A percentile compares a stretch with the other conserved stretches of the same genome.
phyloP scores from a whole-genome alignment of 2,113 vertebrate genomes.

The Sphyrna mokarran region DNA sequence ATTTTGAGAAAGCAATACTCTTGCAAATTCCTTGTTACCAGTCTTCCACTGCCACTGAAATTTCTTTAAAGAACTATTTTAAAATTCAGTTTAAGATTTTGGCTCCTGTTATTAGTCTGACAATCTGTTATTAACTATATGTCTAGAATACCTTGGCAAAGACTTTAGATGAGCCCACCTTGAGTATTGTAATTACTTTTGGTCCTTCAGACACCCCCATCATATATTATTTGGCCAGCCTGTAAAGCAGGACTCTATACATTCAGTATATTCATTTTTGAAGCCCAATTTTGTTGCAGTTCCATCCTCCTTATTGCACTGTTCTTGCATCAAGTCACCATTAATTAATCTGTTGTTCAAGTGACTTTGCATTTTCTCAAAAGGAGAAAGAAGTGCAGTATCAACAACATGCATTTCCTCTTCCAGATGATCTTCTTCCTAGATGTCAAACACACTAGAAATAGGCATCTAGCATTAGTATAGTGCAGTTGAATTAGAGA shows the following conservation, averaged over 20 bases:
- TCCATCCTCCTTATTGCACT: not conserved
- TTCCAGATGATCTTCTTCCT: not conserved
- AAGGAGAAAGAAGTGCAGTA: not conserved
- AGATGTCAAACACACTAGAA: not conserved
- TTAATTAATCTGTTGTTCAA: constrained; percentile 20
- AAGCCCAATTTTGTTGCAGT: not conserved
- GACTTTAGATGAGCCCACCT: not conserved
- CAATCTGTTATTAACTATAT: not conserved
- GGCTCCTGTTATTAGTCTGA: not conserved
- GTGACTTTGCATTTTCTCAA: not conserved
- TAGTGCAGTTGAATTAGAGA: not conserved
- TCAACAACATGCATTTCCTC: not conserved
- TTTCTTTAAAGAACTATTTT: not conserved
- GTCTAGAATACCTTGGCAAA: not conserved
- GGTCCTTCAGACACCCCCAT: not conserved
- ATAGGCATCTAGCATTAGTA: not conserved
- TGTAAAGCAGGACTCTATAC: not conserved
- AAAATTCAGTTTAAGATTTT: not conserved
- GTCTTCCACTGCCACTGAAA: not conserved
- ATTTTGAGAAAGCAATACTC: not conserved
- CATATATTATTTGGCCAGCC: not conserved
- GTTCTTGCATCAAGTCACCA: not conserved
- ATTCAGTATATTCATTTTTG: not conserved
- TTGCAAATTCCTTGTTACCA: not conserved
- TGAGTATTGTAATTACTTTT: not conserved